Evolutionary conservation across 2,888 invertebrate species (phyloP), one percentile per base, ranked within the genome.

Genomic region (Patella caerulea): DNA sequence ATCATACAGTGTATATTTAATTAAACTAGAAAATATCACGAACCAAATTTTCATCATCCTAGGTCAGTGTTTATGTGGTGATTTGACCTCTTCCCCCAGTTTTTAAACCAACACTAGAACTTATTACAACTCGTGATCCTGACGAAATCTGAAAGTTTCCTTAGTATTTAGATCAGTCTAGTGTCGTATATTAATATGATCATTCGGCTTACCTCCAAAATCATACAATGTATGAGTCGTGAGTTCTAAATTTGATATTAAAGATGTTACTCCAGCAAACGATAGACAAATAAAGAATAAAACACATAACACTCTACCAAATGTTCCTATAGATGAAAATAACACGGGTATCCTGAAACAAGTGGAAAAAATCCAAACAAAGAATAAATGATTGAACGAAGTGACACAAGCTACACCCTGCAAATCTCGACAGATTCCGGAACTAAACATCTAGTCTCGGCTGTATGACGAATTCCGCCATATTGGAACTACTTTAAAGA

Each of bases 211-310:
- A 88, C 89, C 72, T 45, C 88, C 88, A 76, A 88, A 89, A 75
- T 89, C 89, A 9, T 83, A 79, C 11, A 89, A 56, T 0, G 88
- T 88, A 34, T 86, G 86, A 3, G 86, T 79, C 15, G 84, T 75
- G 11, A 87, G 83, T 77, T 89, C 88, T 73, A 89, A 81, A 73
- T 86, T 87, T 2, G 90, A 82, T 75, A 90, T 88, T 17, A 89
- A 83, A 9, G 90, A 89, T n/a, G 87, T 88, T 0, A 89, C 72
- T 9, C 89, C 90, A 34, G 90, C 89, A 73, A 88, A 86, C 0
- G 88, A 86, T 29, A 90, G 81, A 80, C 87, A 89, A 12, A 89
- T 75, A 76, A 90, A 90, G 78, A 89, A 90, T 34, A 90, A 71
- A 3, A 85, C 75, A 15, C 84, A 81, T 69, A 90, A 72, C 0